Evolutionary conservation across 2,797 vertebrate genomes (phyloP).

Genomic region (Yasuhikotakia modesta): DNA sequence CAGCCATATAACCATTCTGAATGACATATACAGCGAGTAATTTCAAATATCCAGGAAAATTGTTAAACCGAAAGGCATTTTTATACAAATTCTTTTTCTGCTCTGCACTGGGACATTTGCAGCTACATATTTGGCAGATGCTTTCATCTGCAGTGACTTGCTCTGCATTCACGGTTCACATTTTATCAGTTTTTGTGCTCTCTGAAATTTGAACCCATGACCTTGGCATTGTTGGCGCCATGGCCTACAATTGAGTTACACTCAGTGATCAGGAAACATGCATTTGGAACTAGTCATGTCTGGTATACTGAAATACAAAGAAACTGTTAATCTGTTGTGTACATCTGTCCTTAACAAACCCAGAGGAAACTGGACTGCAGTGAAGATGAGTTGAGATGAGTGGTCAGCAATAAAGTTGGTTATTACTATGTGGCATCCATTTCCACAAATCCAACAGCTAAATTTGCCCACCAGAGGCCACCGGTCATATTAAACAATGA

Average conservation of each 20-base stretch:
- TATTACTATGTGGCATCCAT: conserved; percentile 18
- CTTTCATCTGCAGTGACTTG: background rate
- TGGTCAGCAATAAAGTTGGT: background rate
- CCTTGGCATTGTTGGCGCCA: background rate
- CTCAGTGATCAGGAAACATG: background rate
- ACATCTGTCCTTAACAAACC: background rate
- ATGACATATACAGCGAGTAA: background rate
- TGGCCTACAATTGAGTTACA: background rate
- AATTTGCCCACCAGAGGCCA: background rate
- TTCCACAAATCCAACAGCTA: background rate
- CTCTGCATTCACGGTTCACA: background rate
- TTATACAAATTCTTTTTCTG: background rate
- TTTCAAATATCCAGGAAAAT: background rate
- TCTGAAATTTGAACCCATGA: background rate
- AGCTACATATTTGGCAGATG: background rate
- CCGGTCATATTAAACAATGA: background rate
- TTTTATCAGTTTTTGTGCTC: background rate
- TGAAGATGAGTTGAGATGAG: background rate
- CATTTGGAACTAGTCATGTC: background rate
- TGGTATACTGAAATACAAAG: background rate
- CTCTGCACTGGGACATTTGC: background rate
- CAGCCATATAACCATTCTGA: conserved; percentile 16
- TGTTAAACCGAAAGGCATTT: conserved; percentile 5
- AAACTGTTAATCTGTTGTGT: background rate
- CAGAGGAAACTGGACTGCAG: background rate